Base-by-base conservation (phyloP, 2,797 vertebrate species). In the Pangasius djambal region DNA sequence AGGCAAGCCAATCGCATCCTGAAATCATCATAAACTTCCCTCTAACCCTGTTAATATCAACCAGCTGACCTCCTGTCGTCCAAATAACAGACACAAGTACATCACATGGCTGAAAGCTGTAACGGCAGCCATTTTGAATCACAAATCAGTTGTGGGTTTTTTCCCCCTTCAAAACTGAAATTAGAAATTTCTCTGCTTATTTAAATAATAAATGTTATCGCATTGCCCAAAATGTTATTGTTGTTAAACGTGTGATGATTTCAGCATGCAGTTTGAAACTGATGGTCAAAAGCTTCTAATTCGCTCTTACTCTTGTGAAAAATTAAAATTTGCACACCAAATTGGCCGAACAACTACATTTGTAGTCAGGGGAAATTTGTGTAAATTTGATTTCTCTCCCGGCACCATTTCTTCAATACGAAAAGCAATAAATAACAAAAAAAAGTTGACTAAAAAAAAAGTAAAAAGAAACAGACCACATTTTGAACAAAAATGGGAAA, bases 341-440 rank as follows among this genome's bases (percentile, higher is more conserved):
- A 50, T 50, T 31, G 25, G 81, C 22, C 65, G 25, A 83, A 50
- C 40, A 20, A 31, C 15, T 8, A 82, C 10, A 44, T 44, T 50
- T 65, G 40, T 18, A 9, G 15, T 61, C 10, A 5, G 20, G 0
- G 20, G 1, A 63, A 65, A 48, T 8, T 16, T 83, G 13, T 83
- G 82, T 83, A 31, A 84, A 84, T 52, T 52, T 50, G 63, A 69
- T 34, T 52, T 50, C 15, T 85, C 63, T 31, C n/a, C n/a, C 44
- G 31, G 44, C 8, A 52, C 63, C 44, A 85, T 40, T 65, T 22
- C 28, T 84, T 12, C 13, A 65, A 44, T 16, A 48, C 31, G 22
- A 85, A 69, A 85, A 50, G 63, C 18, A 85, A 85, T 85, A 85
- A 85, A 85, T 85, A 85, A 67, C 34, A 50, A 50, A 31, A 50